These are phyloP conservation scores for Alauda arvensis DNA, from an alignment of 2,797 vertebrate species.

Conservation along the genomic window DNA sequence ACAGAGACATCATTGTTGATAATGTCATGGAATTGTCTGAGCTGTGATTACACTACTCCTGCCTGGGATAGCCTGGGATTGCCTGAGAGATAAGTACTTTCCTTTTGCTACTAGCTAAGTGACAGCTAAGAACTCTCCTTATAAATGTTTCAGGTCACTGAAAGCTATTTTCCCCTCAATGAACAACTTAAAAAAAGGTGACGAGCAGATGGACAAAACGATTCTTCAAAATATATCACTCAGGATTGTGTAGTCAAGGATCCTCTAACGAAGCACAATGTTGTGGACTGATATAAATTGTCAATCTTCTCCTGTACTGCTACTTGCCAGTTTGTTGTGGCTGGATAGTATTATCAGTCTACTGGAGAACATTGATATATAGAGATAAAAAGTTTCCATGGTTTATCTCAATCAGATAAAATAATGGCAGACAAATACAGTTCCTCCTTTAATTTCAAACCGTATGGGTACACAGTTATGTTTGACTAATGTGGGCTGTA, in stretches of 20 bases:
- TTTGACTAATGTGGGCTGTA: not conserved
- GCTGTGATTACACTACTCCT: not conserved
- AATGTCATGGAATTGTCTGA: not conserved
- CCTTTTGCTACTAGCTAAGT: constrained; percentile 1
- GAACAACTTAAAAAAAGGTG: not conserved
- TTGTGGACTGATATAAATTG: not conserved
- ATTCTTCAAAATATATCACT: not conserved
- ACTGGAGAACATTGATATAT: not conserved
- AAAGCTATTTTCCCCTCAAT: not conserved
- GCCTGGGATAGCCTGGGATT: not conserved
- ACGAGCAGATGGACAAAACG: not conserved
- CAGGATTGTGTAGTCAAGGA: not conserved
- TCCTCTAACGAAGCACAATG: not conserved
- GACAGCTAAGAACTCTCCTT: constrained; percentile 8
- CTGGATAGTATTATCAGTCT: not conserved
- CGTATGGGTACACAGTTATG: not conserved
- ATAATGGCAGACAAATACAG: not conserved
- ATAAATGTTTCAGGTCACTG: not conserved
- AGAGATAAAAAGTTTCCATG: constrained; percentile 1
- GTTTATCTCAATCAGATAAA: constrained; percentile 28
- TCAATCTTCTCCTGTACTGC: not conserved
- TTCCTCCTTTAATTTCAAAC: not conserved
- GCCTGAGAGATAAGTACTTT: not conserved
- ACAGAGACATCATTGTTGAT: not conserved
- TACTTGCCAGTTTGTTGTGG: not conserved